Conservation (phyloP, 2,113 vertebrate species). For the Dissostichus mawsoni region DNA sequence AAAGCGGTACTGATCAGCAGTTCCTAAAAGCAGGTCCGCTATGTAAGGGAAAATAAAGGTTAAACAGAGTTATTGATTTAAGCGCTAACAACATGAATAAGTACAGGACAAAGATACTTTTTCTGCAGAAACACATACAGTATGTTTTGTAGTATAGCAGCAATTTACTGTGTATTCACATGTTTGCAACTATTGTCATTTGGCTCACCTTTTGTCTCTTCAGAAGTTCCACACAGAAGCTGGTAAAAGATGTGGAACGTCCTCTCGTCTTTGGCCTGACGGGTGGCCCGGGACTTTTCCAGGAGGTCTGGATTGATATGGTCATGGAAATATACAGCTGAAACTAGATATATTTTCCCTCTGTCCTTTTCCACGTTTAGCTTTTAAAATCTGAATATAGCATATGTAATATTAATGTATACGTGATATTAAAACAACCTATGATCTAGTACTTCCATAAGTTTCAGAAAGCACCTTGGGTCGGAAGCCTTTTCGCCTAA, state of each 20-base stretch:
- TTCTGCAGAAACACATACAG: neutral
- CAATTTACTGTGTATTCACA: neutral
- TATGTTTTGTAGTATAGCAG: neutral
- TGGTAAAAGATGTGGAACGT: conserved; percentile 95
- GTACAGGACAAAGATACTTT: neutral
- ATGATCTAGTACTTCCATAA: neutral
- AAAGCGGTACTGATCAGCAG: conserved; percentile 88
- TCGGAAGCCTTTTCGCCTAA: neutral
- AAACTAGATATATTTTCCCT: neutral
- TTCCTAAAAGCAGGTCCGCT: conserved; percentile 90
- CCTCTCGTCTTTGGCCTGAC: conserved; percentile 92
- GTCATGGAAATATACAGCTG: conserved; percentile 73
- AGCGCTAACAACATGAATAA: neutral
- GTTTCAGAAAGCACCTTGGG: neutral
- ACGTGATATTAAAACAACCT: neutral
- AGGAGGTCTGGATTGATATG: conserved; percentile 84
- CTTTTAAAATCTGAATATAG: neutral
- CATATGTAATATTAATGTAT: neutral
- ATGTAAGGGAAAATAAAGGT: neutral
- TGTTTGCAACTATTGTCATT: neutral
- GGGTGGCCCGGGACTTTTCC: conserved; percentile 92
- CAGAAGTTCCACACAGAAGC: conserved; percentile 87
- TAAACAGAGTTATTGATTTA: neutral
- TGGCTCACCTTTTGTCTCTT: conserved; percentile 83
- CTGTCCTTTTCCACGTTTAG: neutral